phyloP scores from a whole-genome alignment of 2,888 invertebrate genomes.

The Deilephila porcellus region DNA sequence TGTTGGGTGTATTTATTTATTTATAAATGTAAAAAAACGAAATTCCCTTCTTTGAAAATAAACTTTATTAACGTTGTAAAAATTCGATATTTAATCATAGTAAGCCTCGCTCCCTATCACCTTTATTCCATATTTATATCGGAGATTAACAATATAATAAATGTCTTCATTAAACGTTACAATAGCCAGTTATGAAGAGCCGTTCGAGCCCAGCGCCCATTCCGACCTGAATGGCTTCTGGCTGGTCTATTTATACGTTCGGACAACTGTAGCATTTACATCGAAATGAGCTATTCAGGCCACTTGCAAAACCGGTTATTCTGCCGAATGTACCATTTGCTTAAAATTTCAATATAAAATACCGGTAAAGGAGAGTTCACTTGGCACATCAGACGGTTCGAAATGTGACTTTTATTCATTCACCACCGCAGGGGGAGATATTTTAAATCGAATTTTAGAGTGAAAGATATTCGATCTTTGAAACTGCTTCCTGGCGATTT shows the following conservation, averaged over 20 bases:
- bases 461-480: constrained; percentile 51
- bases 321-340: constrained; percentile 63
- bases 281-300: constrained; percentile 62
- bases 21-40: neutral
- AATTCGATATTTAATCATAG: neutral
- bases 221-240: constrained; percentile 6
- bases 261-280: constrained; percentile 54
- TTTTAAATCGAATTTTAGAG: constrained; percentile 60
- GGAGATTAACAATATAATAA: constrained; percentile 17
- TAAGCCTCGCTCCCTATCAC: neutral
- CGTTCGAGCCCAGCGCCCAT: neutral
- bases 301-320: constrained; percentile 58
- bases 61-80: neutral
- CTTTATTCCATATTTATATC: constrained; percentile 7
- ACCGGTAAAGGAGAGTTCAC: constrained; percentile 50
- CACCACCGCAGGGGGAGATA: constrained; percentile 49
- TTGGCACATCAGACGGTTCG: constrained; percentile 48
- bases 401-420: constrained; percentile 66
- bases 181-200: constrained; percentile 8
- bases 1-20: too few relatives aligned
- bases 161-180: constrained; percentile 15
- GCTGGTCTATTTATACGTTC: constrained; percentile 29
- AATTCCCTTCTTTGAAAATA: neutral
- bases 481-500: constrained; percentile 22
- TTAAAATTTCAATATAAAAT: constrained; percentile 68